Base-by-base conservation (phyloP, 2,797 vertebrate species). In the Dendrocincla tyrannina region DNA sequence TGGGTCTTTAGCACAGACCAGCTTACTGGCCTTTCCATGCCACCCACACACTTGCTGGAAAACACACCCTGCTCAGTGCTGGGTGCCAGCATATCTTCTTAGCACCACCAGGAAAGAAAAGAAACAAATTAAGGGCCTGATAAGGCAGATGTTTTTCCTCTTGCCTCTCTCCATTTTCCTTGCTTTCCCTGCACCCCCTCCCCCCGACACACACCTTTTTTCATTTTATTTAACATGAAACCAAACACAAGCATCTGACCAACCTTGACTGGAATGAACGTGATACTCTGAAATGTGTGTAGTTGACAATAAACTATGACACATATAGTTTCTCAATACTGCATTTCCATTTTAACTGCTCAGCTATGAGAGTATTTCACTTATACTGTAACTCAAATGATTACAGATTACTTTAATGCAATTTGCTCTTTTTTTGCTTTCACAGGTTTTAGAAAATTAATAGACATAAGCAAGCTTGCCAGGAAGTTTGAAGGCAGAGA, bases 381-480 rank as follows among this genome's bases (percentile, higher is more conserved):
- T 97, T 86, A 95, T 58, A 93, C 30, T 55, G 82, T 92, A 96
- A 94, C 95, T 93, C 88, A 94, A 97, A 97, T 92, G 79, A 95
- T 97, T 97, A 97, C 92, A 96, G 79, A 97, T 97, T 88, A 94
- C 95, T 96, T 96, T 97, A 97, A 96, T 96, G 95, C 79, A 97
- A 97, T 96, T 97, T 97, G 81, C 68, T 88, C 78, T 85, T 70
- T 75, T 79, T 81, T 88, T 91, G 46, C 91, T 95, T 95, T 96
- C 96, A 96, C 59, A 66, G 85, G 94, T 95, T 95, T 96, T 85
- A 89, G 93, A 91, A 97, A 96, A 97, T 97, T 96, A 97, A 97
- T 96, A 94, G 94, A 94, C 85, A 88, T 28, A 68, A 96, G 92
- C 68, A 85, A 84, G 93, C 89, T 94, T 97, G 96, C 96, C 97